Percentiles rank a stretch among this genome's conserved stretches.
phyloP scores from a whole-genome alignment of 2,888 invertebrate species.

The Diachrysia chrysitis region DNA sequence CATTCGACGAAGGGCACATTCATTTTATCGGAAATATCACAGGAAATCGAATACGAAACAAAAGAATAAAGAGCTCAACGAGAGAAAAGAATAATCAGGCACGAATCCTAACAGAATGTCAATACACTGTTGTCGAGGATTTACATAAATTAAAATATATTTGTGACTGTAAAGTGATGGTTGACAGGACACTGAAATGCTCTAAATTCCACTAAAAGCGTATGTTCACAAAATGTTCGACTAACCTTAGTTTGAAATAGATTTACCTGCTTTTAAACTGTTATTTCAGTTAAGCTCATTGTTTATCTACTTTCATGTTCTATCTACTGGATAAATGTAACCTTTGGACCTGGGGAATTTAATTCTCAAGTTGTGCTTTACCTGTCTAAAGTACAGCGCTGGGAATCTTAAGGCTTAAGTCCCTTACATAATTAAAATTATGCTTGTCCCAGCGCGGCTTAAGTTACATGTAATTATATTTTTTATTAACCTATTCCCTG shows the following conservation, averaged over 20 bases:
- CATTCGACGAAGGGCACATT: not conserved
- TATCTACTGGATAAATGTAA: constrained; percentile 19
- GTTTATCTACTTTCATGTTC: constrained; percentile 31
- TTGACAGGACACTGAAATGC: constrained; percentile 49
- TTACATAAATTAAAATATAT: constrained; percentile 14
- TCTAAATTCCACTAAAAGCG: constrained; percentile 50
- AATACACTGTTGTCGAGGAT: not conserved
- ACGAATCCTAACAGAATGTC: not conserved
- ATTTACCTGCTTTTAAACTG: constrained; percentile 50
- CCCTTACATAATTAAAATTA: constrained; percentile 35
- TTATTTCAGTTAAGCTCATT: constrained; percentile 56
- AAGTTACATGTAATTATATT: constrained; percentile 26
- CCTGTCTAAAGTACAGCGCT: not conserved
- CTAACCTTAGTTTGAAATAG: constrained; percentile 53
- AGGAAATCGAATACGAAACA: not conserved
- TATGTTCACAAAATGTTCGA: constrained; percentile 40
- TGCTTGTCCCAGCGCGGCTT: constrained; percentile 15
- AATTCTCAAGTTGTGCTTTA: not conserved
- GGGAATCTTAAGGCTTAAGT: not conserved
- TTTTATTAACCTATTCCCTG: constrained; percentile 44
- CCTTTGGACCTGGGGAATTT: not conserved
- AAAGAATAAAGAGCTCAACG: not conserved
- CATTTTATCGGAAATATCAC: constrained; percentile 4
- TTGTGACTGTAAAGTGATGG: constrained; percentile 10
- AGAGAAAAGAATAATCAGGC: constrained; percentile 1